Conservation (phyloP, 1,140 invertebrate species). For the Oryctes rhinoceros region DNA sequence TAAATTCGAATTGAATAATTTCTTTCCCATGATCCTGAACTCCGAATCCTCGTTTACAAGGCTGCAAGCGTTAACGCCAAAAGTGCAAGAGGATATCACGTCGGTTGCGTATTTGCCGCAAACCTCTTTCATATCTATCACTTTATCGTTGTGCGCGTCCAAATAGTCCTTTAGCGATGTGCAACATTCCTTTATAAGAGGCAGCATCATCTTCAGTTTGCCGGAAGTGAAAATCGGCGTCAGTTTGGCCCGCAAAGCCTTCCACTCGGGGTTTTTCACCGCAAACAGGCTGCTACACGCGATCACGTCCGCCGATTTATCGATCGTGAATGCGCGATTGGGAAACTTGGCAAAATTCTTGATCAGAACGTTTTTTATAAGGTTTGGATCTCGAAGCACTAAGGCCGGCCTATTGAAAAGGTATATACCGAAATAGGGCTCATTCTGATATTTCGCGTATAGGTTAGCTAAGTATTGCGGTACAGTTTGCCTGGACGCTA, state of each 20-base stretch:
- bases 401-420: constrained; percentile 60
- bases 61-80: constrained; percentile 47
- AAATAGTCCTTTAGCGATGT: constrained; percentile 48
- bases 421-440: constrained; percentile 60
- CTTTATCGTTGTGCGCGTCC: not conserved
- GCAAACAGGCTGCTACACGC: constrained; percentile 47
- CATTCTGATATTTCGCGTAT: constrained; percentile 55
- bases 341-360: constrained; percentile 45
- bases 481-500: constrained; percentile 56
- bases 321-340: constrained; percentile 37
- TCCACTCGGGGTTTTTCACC: constrained; percentile 52
- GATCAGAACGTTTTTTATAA: constrained; percentile 63
- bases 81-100: constrained; percentile 53
- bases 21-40: constrained; percentile 39
- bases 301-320: constrained; percentile 40
- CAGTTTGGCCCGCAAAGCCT: constrained; percentile 50
- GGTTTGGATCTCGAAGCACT: constrained; percentile 61
- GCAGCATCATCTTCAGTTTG: constrained; percentile 52
- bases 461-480: constrained; percentile 49
- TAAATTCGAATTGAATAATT: constrained; percentile 42
- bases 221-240: constrained; percentile 53
- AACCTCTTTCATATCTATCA: constrained; percentile 48
- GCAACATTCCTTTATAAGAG: constrained; percentile 49
- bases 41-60: constrained; percentile 45
- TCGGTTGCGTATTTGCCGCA: constrained; percentile 51